Evolutionary conservation across 2,888 invertebrate genomes (phyloP).

Genomic region (Apamea sordens): DNA sequence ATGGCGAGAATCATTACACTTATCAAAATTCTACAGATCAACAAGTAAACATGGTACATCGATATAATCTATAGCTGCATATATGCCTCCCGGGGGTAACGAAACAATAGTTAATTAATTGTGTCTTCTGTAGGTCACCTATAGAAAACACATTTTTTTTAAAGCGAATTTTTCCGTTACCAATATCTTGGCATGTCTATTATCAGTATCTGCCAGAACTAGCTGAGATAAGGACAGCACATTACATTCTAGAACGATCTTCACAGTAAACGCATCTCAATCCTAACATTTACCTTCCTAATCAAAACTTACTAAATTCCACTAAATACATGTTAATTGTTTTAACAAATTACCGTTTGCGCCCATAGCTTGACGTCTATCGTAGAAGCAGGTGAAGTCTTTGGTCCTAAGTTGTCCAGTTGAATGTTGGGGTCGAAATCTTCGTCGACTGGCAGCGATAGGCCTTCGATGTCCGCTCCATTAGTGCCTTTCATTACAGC

Average conservation of each 20-base stretch:
- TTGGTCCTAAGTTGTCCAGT: constrained; percentile 92
- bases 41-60: neutral
- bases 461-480: constrained; percentile 88
- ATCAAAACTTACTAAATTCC: neutral
- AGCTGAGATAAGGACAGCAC: neutral
- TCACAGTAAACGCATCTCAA: neutral
- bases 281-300: neutral
- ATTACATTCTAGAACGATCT: neutral
- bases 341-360: constrained; percentile 82
- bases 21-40: neutral
- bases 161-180: neutral
- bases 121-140: neutral
- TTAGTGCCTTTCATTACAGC: constrained; percentile 90
- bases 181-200: neutral
- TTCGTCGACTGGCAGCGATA: constrained; percentile 90
- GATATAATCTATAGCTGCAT: neutral
- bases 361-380: constrained; percentile 89
- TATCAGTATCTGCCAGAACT: neutral
- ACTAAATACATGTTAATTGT: neutral
- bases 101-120: neutral
- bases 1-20: neutral
- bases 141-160: neutral
- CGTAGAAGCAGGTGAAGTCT: constrained; percentile 84
- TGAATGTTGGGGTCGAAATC: constrained; percentile 94
- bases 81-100: neutral